Percentiles rank a stretch among this genome's conserved stretches.
These are phyloP conservation scores for Lasioglossum leucozonium DNA, from an alignment of 2,888 invertebrate species.

Conservation along the genomic window DNA sequence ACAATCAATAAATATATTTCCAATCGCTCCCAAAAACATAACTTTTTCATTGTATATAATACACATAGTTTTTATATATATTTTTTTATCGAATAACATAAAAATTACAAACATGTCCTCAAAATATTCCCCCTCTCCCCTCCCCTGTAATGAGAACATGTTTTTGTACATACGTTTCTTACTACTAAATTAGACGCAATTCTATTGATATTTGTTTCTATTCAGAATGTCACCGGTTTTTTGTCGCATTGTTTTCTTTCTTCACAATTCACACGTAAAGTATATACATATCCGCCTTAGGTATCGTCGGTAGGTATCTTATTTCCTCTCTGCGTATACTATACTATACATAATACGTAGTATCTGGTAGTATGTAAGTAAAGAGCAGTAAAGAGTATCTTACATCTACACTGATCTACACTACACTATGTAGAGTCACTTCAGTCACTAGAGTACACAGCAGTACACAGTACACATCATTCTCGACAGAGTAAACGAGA, in stretches of 20 bases:
- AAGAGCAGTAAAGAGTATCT: too few species aligned
- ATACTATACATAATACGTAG: too few species aligned
- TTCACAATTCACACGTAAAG: background rate
- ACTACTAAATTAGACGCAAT: background rate
- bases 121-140: background rate
- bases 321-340: too few species aligned
- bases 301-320: too few species aligned
- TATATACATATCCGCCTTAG: background rate
- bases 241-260: background rate
- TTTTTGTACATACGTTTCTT: background rate
- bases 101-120: background rate
- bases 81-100: background rate
- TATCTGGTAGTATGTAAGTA: too few species aligned
- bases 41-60: background rate
- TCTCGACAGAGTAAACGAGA: background rate
- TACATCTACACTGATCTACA: too few species aligned
- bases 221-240: background rate
- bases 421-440: too few species aligned
- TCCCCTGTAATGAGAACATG: background rate
- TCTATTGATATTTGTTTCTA: background rate
- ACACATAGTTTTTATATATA: background rate
- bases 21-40: background rate
- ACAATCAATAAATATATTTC: background rate
- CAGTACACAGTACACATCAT: background rate
- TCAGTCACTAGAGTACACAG: too few species aligned